phyloP scores from a whole-genome alignment of 1,140 invertebrate species.

The Colletes gigas region DNA sequence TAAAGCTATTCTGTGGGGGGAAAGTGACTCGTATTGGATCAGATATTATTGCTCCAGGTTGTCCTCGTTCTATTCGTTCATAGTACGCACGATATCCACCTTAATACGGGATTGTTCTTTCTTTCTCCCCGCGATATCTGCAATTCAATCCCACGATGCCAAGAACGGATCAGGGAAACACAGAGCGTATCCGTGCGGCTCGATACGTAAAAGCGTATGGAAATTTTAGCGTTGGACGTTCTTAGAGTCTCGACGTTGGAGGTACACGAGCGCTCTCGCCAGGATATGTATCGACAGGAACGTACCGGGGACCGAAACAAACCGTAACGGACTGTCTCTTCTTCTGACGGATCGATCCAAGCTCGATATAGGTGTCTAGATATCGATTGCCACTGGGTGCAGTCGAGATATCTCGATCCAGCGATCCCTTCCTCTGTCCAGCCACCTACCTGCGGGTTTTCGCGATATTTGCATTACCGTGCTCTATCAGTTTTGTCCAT shows the following conservation, averaged over 20 bases:
- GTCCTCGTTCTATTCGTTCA: too few species aligned
- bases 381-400: slow-evolving; percentile 53
- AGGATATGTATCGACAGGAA: slow-evolving; percentile 37
- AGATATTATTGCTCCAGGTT: too few species aligned
- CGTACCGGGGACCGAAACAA: slow-evolving; percentile 24
- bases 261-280: not conserved
- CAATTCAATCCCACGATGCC: slow-evolving; percentile 9
- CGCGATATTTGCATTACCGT: slow-evolving; percentile 2
- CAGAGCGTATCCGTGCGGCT: not conserved
- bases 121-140: not conserved
- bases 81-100: too few species aligned
- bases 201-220: slow-evolving; percentile 27
- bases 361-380: slow-evolving; percentile 61
- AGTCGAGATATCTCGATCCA: slow-evolving; percentile 52
- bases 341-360: slow-evolving; percentile 35
- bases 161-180: not conserved
- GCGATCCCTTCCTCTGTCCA: not conserved
- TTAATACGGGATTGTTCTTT: too few species aligned
- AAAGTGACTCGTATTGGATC: too few species aligned
- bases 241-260: slow-evolving; percentile 12
- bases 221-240: slow-evolving; percentile 23
- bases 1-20: too few species aligned
- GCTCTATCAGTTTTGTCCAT: too few species aligned
- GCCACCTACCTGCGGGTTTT: not conserved
- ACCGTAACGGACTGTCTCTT: slow-evolving; percentile 40